These are phyloP conservation scores for Phthorimaea operculella DNA, from an alignment of 1,140 invertebrate species.

Conservation along the genomic window DNA sequence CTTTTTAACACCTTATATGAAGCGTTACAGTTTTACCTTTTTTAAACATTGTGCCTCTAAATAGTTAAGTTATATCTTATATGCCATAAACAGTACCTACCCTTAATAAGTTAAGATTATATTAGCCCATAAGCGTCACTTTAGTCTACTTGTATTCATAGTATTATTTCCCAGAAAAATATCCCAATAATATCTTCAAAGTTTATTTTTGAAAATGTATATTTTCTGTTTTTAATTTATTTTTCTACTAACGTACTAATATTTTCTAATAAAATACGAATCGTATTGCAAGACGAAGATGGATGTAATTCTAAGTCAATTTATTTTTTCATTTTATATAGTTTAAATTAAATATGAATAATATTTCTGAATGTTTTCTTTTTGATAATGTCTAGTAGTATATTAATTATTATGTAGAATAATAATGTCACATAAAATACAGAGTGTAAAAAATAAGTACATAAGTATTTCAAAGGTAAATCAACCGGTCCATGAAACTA, in stretches of 20 bases:
- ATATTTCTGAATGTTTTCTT: too few species aligned
- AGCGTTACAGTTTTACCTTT: too few species aligned
- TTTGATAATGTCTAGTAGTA: too few species aligned
- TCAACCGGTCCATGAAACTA: too few species aligned
- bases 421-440: too few species aligned
- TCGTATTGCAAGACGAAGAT: not conserved
- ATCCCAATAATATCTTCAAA: constrained; percentile 12
- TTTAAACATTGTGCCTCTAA: too few species aligned
- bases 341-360: too few species aligned
- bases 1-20: too few species aligned
- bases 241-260: constrained; percentile 2
- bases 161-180: not conserved
- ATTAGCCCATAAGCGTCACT: not conserved
- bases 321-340: not conserved
- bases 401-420: too few species aligned
- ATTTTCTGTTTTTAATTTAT: constrained; percentile 14
- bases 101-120: not conserved
- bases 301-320: not conserved
- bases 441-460: too few species aligned
- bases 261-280: not conserved
- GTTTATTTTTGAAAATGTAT: constrained; percentile 7
- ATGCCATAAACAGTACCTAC: constrained; percentile 1
- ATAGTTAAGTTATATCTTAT: not conserved
- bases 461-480: too few species aligned
- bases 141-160: not conserved